Percentiles rank a stretch among this genome's conserved stretches.
Conservation (phyloP, 2,797 vertebrate genomes). For the Fundulus diaphanus region DNA sequence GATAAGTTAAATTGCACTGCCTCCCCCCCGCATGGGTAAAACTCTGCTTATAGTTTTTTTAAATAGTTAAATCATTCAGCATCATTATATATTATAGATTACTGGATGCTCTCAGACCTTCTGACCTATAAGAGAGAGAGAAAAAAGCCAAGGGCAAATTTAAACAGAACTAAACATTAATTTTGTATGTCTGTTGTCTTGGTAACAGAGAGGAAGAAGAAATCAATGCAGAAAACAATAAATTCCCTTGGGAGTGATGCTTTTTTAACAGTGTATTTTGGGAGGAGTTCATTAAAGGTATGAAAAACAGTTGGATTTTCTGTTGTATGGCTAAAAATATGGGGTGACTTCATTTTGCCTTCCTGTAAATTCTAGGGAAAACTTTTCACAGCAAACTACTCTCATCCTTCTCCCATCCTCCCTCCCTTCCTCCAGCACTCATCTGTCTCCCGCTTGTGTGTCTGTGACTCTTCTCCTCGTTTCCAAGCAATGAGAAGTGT, state of each 20-base stretch:
- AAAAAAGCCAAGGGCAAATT: slow-evolving; percentile 51
- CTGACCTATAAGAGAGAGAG: slow-evolving; percentile 45
- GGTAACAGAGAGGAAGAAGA: slow-evolving; percentile 50
- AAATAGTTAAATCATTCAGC: slow-evolving; percentile 43
- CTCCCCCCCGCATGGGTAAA: slow-evolving; percentile 6
- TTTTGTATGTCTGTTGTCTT: slow-evolving; percentile 65
- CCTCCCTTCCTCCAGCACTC: background rate
- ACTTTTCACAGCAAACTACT: slow-evolving; percentile 49
- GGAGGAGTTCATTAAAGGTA: slow-evolving; percentile 12
- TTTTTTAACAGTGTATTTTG: slow-evolving; percentile 34
- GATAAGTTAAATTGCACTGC: slow-evolving; percentile 4
- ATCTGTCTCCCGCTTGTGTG: slow-evolving; percentile 13
- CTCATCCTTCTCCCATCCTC: slow-evolving; percentile 23
- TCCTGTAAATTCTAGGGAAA: slow-evolving; percentile 43
- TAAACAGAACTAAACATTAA: slow-evolving; percentile 44
- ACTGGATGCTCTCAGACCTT: slow-evolving; percentile 42
- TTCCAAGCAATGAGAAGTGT: slow-evolving; percentile 50
- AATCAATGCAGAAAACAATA: slow-evolving; percentile 33
- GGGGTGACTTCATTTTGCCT: slow-evolving; percentile 35
- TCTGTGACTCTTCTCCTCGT: slow-evolving; percentile 43
- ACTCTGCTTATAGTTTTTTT: slow-evolving; percentile 12
- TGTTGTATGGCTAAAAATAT: slow-evolving; percentile 18
- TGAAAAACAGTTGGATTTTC: slow-evolving; percentile 5
- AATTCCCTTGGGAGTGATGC: slow-evolving; percentile 25
- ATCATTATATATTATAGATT: slow-evolving; percentile 34